phyloP scores from a whole-genome alignment of 53 echinoderm and acorn worm genomes.

The Echinarachnius parma region DNA sequence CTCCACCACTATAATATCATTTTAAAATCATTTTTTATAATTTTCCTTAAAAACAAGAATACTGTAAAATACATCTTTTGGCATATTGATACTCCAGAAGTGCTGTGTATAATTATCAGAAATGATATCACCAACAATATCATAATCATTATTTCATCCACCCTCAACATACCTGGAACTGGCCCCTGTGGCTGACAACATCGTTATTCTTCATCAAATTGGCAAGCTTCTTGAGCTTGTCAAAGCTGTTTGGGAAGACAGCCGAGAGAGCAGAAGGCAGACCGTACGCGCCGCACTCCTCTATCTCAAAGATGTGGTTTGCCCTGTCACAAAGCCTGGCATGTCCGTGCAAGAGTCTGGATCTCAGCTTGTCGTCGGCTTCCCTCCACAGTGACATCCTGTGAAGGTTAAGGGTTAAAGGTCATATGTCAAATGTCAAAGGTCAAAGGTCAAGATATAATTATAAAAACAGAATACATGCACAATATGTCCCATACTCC shows the following conservation, averaged over 20 bases:
- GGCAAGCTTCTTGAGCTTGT: constrained; percentile 45
- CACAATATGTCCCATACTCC: constrained; percentile 61
- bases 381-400: constrained; percentile 77
- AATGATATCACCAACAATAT: too few species aligned
- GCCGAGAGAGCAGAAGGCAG: constrained; percentile 56
- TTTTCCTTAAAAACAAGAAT: too few species aligned
- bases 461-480: too few species aligned
- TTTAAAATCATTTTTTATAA: too few species aligned
- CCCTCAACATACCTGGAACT: constrained; percentile 89
- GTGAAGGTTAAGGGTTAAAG: too few species aligned
- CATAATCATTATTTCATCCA: not conserved
- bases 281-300: constrained; percentile 64
- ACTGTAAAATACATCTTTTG: too few species aligned
- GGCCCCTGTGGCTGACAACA: constrained; percentile 58
- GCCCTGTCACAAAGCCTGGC: constrained; percentile 48
- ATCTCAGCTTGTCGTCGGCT: constrained; percentile 34
- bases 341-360: constrained; percentile 39
- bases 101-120: too few species aligned
- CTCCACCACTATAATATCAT: too few species aligned
- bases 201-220: constrained; percentile 47
- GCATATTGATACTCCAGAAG: too few species aligned
- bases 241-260: constrained; percentile 47
- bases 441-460: too few species aligned
- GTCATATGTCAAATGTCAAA: too few species aligned
- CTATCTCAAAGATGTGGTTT: constrained; percentile 44